Evolutionary conservation across 2,797 vertebrate genomes (phyloP).

Genomic region (Triplophysa bombifrons): DNA sequence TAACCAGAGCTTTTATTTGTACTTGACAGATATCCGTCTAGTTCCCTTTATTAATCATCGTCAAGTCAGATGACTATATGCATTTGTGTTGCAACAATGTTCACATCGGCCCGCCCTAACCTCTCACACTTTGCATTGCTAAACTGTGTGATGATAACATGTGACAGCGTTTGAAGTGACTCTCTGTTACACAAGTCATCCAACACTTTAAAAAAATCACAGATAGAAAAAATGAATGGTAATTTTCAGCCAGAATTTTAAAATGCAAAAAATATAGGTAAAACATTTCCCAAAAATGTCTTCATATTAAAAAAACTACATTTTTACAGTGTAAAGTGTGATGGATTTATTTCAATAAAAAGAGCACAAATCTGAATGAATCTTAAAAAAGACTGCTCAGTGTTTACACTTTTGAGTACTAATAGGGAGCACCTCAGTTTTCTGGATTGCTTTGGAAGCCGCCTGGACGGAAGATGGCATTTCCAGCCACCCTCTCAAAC

Average conservation of each 20-base stretch:
- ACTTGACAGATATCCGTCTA: too few relatives aligned
- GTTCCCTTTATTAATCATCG: too few relatives aligned
- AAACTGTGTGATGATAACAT: not conserved
- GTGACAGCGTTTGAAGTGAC: not conserved
- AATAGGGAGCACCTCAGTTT: constrained; percentile 31
- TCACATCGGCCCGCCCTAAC: not conserved
- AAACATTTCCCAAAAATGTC: too few relatives aligned
- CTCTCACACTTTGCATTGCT: not conserved
- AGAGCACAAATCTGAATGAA: not conserved
- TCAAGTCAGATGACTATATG: too few relatives aligned
- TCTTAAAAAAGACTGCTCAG: not conserved
- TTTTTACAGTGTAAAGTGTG: too few relatives aligned
- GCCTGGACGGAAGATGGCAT: constrained; percentile 54
- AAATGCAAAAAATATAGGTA: too few relatives aligned
- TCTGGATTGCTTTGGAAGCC: constrained; percentile 47
- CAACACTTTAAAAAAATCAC: not conserved
- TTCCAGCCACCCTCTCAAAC: constrained; percentile 56
- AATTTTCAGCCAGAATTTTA: too few relatives aligned
- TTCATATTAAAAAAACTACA: too few relatives aligned
- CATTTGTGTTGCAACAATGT: too few relatives aligned
- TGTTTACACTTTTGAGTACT: not conserved
- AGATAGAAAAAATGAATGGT: too few relatives aligned
- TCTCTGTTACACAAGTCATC: not conserved
- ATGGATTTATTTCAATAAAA: too few relatives aligned
- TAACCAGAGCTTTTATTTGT: too few relatives aligned